Percentiles rank a stretch among this genome's conserved stretches.
Evolutionary conservation across 2,113 vertebrate genomes (phyloP).

Genomic region (Psammodynastes pulverulentus): DNA sequence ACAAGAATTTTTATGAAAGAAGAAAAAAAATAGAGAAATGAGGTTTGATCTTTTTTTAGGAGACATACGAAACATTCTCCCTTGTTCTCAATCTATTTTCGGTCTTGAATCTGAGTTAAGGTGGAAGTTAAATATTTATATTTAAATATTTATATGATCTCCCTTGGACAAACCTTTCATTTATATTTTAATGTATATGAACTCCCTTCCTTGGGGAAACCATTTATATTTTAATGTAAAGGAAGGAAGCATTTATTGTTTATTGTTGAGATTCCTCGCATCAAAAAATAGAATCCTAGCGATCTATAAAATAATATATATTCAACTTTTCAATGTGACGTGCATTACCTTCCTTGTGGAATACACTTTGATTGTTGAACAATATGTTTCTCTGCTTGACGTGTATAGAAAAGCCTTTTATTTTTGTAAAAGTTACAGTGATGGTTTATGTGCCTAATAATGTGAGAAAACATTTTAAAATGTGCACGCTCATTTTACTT

Average conservation of each 20-base stretch:
- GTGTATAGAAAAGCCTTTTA: neutral
- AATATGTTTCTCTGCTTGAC: neutral
- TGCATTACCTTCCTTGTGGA: neutral
- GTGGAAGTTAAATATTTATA: conserved; percentile 22
- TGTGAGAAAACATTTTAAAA: neutral
- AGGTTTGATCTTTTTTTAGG: neutral
- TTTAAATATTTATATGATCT: conserved; percentile 21
- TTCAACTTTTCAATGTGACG: conserved; percentile 2
- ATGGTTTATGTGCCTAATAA: neutral
- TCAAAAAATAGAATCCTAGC: neutral
- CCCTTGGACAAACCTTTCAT: neutral
- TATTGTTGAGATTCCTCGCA: neutral
- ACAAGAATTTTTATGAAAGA: neutral
- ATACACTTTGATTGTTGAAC: neutral
- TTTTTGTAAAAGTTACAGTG: neutral
- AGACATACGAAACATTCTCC: neutral
- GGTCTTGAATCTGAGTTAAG: neutral
- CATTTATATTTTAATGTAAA: conserved; percentile 24
- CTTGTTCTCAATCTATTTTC: neutral
- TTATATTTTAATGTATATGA: conserved; percentile 15
- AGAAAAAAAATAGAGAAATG: neutral
- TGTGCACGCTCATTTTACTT: neutral
- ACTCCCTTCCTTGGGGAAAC: neutral
- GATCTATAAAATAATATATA: conserved; percentile 24
- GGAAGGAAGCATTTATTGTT: conserved; percentile 22